These are phyloP conservation scores for Parnassius mnemosyne DNA, from an alignment of 2,888 invertebrate species.

Conservation along the genomic window DNA sequence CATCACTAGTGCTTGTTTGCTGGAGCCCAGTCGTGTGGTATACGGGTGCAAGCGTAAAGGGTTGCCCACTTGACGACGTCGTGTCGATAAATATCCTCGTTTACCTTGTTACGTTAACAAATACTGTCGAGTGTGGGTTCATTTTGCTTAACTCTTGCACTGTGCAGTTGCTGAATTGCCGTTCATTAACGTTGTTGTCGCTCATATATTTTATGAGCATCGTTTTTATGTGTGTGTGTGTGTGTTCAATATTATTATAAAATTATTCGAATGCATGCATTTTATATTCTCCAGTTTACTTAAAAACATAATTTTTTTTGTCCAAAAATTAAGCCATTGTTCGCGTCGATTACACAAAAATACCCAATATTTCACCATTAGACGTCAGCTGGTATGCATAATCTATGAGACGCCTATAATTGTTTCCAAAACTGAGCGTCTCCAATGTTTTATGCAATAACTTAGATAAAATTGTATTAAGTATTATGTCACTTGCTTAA, in stretches of 20 bases:
- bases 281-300: slow-evolving; percentile 2
- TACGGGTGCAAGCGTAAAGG: slow-evolving; percentile 69
- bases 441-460: slow-evolving; percentile 69
- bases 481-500: slow-evolving; percentile 74
- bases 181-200: slow-evolving; percentile 29
- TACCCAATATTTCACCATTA: slow-evolving; percentile 60
- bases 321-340: slow-evolving; percentile 56
- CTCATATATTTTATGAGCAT: slow-evolving; percentile 17
- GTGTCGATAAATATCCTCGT: slow-evolving; percentile 71
- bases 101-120: slow-evolving; percentile 66
- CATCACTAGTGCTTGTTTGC: slow-evolving; percentile 77
- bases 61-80: slow-evolving; percentile 69
- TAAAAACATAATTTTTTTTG: slow-evolving; percentile 13
- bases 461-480: slow-evolving; percentile 74
- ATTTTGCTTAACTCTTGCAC: slow-evolving; percentile 42
- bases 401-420: slow-evolving; percentile 67
- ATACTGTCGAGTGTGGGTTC: slow-evolving; percentile 54
- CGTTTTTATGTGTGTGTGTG: slow-evolving; percentile 12
- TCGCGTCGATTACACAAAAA: slow-evolving; percentile 60
- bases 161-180: slow-evolving; percentile 34
- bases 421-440: slow-evolving; percentile 69
- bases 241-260: slow-evolving; percentile 1
- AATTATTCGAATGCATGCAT: neutral
- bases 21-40: slow-evolving; percentile 52
- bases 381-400: slow-evolving; percentile 55